Evolutionary conservation across 2,888 invertebrate genomes (phyloP), one percentile per base, ranked within the genome.

Genomic region (Galeopsomyia nigrocyanea): DNA sequence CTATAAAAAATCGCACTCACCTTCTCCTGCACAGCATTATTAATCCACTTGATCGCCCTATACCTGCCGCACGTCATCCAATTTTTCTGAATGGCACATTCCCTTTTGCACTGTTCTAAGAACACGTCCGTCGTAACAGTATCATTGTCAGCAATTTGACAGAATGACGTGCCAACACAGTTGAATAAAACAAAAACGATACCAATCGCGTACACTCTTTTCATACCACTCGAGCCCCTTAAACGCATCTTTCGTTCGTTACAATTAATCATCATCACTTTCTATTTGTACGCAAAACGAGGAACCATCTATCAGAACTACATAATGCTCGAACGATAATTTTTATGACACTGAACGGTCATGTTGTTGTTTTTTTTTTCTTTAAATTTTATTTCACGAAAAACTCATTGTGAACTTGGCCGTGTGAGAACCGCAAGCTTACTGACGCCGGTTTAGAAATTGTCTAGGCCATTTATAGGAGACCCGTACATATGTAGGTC

Each of bases 381-480:
- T 3, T 10, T 39, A 39, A 9, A 9, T 39, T 10, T 26, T 26
- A 26, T 26, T 26, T 26, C 53, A 10, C 19, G 14, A 56, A 21
- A 14, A 56, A 17, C 10, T 21, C 56, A 56, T 56, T 10, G 22
- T 39, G 39, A 39, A 39, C 22, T 56, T 56, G 19, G 22, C 21
- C 5, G 39, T 46, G 19, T 46, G 26, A 49, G 14, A 19, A n/a
- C 3, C 57, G 68, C 62, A 39, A 69, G 62, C 71, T 72, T 77
- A 83, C 83, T 83, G 82, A 77, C 80, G 80, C 77, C 76, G 77
- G 80, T 77, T 82, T 81, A 80, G 81, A 82, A 80, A 80, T 81
- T 81, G 82, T 80, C 83, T 81, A 83, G 82, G 80, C 81, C 84
- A 86, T 86, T 86, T 86, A 86, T 86, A 86, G 81, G 81, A 80